These are phyloP conservation scores for Anoplolepis gracilipes DNA, from an alignment of 1,140 invertebrate species.

Conservation along the genomic window DNA sequence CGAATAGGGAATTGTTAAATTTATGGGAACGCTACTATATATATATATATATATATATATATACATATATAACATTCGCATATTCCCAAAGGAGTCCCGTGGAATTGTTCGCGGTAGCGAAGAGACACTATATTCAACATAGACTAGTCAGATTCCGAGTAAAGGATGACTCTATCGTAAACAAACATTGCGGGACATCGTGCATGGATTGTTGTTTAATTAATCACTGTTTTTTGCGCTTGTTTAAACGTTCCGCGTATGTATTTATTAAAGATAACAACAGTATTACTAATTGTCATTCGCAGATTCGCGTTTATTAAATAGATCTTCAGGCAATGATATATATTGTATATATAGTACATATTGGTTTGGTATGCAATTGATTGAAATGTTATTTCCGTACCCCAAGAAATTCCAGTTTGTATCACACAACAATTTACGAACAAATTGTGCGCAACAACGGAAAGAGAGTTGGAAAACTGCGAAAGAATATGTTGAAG, in stretches of 20 bases:
- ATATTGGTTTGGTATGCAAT: constrained; percentile 38
- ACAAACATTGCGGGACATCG: constrained; percentile 4
- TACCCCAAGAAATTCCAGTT: constrained; percentile 29
- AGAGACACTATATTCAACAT: constrained; percentile 46
- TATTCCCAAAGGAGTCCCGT: constrained; percentile 30
- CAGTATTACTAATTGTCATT: constrained; percentile 35
- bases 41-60: constrained; percentile 5
- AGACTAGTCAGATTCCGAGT: constrained; percentile 53
- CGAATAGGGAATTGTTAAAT: constrained; percentile 56
- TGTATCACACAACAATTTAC: constrained; percentile 63
- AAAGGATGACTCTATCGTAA: constrained; percentile 33
- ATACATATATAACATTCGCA: constrained; percentile 30
- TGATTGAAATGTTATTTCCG: constrained; percentile 66
- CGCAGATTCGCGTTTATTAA: neutral
- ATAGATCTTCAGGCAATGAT: constrained; percentile 7
- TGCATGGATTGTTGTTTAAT: constrained; percentile 34
- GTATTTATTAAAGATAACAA: constrained; percentile 38
- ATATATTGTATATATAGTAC: neutral
- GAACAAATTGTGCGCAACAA: constrained; percentile 58
- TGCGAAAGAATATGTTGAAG: constrained; percentile 46
- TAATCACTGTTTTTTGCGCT: constrained; percentile 21
- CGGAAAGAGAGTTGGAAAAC: neutral
- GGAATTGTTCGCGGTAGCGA: constrained; percentile 57
- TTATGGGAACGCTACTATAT: constrained; percentile 53
- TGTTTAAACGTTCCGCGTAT: neutral